Evolutionary conservation across 2,797 vertebrate genomes (phyloP).

Genomic region (Sebastes jordani): DNA sequence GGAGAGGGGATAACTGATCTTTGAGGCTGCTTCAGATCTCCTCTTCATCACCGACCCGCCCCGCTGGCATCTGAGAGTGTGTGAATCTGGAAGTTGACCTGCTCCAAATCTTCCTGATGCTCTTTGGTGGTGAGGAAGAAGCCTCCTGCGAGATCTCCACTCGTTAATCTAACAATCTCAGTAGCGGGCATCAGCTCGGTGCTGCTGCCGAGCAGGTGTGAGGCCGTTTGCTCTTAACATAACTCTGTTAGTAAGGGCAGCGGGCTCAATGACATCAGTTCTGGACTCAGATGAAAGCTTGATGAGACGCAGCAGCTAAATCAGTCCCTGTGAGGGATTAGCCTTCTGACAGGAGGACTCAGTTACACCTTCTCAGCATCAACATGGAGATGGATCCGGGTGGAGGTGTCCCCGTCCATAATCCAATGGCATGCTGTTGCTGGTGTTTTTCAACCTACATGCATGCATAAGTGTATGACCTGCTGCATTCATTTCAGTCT

Average conservation of each 20-base stretch:
- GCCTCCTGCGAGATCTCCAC: conserved; percentile 13
- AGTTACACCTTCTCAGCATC: conserved; percentile 60
- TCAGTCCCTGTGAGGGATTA: conserved; percentile 68
- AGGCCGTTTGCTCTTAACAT: conserved; percentile 57
- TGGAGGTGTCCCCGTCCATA: conserved; percentile 24
- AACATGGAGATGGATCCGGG: conserved; percentile 30
- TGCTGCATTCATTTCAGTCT: conserved; percentile 24
- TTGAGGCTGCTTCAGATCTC: conserved; percentile 62
- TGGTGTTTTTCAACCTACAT: conserved; percentile 51
- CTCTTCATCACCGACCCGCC: conserved; percentile 49
- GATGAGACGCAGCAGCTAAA: conserved; percentile 53
- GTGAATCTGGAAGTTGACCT: conserved; percentile 50
- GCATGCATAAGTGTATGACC: conserved; percentile 16
- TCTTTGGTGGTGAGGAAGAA: conserved; percentile 7
- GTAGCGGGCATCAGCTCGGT: background rate
- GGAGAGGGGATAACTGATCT: conserved; percentile 51
- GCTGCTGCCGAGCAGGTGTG: conserved; percentile 46
- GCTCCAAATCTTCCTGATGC: conserved; percentile 34
- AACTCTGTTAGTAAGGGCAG: conserved; percentile 38
- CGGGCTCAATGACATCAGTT: conserved; percentile 44
- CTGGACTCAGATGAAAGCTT: conserved; percentile 68
- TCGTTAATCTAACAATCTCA: conserved; percentile 16
- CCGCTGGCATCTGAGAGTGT: conserved; percentile 48
- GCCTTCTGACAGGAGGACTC: conserved; percentile 61
- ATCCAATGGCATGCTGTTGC: conserved; percentile 35